phyloP scores from a whole-genome alignment of 2,113 vertebrate species.

The Rana temporaria region DNA sequence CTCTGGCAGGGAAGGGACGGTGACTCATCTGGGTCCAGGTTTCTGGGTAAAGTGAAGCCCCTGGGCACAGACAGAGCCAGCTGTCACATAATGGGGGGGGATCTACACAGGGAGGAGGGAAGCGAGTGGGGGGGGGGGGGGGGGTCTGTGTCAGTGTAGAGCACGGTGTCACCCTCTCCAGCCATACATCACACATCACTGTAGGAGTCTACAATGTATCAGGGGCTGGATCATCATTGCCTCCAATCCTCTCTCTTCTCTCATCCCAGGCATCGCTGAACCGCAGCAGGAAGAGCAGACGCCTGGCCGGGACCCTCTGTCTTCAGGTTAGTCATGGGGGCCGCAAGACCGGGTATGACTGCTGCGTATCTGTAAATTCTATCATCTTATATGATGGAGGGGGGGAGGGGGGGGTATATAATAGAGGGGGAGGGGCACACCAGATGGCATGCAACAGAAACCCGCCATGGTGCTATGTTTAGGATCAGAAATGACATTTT shows the following conservation, averaged over 20 bases:
- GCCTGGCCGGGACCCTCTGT: slow-evolving; percentile 3
- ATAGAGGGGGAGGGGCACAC: too few species aligned
- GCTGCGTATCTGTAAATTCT: too few species aligned
- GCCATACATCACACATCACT: not conserved
- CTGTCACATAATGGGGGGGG: slow-evolving; percentile 4
- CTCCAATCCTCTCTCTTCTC: slow-evolving; percentile 27
- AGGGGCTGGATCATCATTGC: not conserved
- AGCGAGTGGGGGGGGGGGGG: not conserved
- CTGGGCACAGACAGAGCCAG: slow-evolving; percentile 5
- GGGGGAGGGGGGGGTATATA: too few species aligned
- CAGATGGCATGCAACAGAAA: too few species aligned
- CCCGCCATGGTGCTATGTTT: too few species aligned
- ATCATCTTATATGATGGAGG: too few species aligned
- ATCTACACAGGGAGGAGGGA: not conserved
- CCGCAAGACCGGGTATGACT: not conserved
- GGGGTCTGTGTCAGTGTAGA: not conserved
- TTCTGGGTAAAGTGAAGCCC: not conserved
- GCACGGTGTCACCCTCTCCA: not conserved
- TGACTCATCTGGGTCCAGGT: too few species aligned
- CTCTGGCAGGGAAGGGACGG: too few species aligned
- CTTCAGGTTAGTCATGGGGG: slow-evolving; percentile 38
- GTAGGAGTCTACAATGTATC: slow-evolving; percentile 4
- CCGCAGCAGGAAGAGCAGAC: not conserved
- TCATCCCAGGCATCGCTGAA: not conserved
- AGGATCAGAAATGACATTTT: too few species aligned